Evolutionary conservation across 2,113 vertebrate species (phyloP).

Genomic region (Pygoscelis antarcticus): DNA sequence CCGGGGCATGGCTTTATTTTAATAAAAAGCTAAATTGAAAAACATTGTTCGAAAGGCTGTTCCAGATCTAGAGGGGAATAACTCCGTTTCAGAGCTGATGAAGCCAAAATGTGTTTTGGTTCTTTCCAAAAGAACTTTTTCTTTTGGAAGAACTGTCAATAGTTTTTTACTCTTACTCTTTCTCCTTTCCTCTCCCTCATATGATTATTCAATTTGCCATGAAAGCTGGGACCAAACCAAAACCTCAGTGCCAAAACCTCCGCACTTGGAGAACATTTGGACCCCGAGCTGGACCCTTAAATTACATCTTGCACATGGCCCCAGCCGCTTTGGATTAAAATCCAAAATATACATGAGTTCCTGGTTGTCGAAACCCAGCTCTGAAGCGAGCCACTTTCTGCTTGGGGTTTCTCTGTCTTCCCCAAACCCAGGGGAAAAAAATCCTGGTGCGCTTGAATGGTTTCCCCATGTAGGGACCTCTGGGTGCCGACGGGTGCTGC

Average conservation of each 20-base stretch:
- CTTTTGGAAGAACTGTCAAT: background rate
- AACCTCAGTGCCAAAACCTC: slow-evolving; percentile 24
- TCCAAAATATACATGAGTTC: background rate
- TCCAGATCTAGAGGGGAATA: slow-evolving; percentile 10
- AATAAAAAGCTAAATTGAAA: slow-evolving; percentile 12
- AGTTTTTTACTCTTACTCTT: background rate
- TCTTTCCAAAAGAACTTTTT: background rate
- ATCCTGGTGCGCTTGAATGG: rapidly evolving
- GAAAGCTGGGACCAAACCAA: slow-evolving; percentile 21
- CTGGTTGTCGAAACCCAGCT: background rate
- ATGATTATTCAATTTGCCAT: slow-evolving; percentile 39
- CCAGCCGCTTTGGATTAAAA: background rate
- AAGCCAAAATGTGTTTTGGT: slow-evolving; percentile 13
- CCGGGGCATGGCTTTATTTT: background rate
- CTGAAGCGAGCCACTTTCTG: background rate
- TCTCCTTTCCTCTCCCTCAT: background rate
- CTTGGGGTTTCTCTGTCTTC: background rate
- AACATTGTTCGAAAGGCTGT: background rate
- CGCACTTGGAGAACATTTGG: background rate
- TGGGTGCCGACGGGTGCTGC: rapidly evolving
- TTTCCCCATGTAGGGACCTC: rapidly evolving
- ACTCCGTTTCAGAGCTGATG: background rate
- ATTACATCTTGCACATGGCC: slow-evolving; percentile 10
- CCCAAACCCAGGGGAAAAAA: background rate
- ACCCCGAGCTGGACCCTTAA: background rate